Conservation (phyloP, 2,888 invertebrate genomes). For the Colletes collaris region DNA sequence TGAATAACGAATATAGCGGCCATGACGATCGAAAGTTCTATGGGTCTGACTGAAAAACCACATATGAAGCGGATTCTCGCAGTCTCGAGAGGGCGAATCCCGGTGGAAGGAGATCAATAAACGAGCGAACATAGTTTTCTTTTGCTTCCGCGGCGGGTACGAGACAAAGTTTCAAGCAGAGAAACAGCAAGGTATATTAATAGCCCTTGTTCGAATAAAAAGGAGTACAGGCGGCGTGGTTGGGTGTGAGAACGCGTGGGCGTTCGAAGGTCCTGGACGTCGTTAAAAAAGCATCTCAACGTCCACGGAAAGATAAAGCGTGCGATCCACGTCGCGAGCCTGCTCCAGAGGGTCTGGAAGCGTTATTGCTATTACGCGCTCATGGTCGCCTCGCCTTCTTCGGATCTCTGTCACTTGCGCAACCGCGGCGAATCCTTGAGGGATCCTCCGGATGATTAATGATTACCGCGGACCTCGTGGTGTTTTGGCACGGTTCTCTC, state of each 20-base stretch:
- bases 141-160: neutral
- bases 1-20: too few relatives aligned
- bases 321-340: slow-evolving; percentile 16
- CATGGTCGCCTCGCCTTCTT: slow-evolving; percentile 43
- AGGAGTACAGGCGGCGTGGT: slow-evolving; percentile 26
- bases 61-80: too few relatives aligned
- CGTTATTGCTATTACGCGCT: slow-evolving; percentile 5
- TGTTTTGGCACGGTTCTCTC: too few relatives aligned
- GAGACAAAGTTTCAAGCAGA: slow-evolving; percentile 8
- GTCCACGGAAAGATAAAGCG: slow-evolving; percentile 25
- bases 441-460: slow-evolving; percentile 43
- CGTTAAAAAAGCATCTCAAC: slow-evolving; percentile 44
- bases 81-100: too few relatives aligned
- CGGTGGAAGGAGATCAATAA: too few relatives aligned
- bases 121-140: neutral
- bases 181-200: slow-evolving; percentile 6
- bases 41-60: too few relatives aligned
- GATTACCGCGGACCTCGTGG: too few relatives aligned
- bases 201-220: slow-evolving; percentile 37
- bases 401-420: slow-evolving; percentile 38
- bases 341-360: neutral
- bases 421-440: slow-evolving; percentile 41
- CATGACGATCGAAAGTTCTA: too few relatives aligned
- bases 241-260: slow-evolving; percentile 58
- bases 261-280: slow-evolving; percentile 45